phyloP scores from a whole-genome alignment of 2,797 vertebrate genomes.

The Protosalanx chinensis region DNA sequence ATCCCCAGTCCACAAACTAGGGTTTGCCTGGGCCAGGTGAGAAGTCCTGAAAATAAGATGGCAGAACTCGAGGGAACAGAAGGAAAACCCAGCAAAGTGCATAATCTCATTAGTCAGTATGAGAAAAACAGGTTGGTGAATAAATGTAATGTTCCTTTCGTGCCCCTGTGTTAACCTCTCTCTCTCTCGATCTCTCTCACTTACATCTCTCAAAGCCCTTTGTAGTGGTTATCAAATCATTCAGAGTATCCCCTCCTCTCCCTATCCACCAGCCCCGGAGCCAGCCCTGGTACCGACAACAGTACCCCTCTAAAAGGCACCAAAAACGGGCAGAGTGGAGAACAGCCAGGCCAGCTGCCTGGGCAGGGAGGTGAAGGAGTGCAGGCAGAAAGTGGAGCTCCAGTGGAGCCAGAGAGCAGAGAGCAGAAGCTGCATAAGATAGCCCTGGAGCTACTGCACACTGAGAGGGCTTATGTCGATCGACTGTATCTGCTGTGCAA shows the following conservation, averaged over 20 bases:
- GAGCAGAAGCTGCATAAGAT: constrained; percentile 77
- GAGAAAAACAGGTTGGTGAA: constrained; percentile 55
- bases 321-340: not conserved
- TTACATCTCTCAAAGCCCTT: not conserved
- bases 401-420: constrained; percentile 39
- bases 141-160: too few relatives aligned
- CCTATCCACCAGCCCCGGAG: not conserved
- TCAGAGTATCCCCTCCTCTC: not conserved
- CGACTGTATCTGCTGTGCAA: constrained; percentile 85
- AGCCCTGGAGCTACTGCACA: constrained; percentile 82
- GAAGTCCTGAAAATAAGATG: constrained; percentile 36
- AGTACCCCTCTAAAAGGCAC: not conserved
- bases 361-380: constrained; percentile 7
- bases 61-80: constrained; percentile 32
- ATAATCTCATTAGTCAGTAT: constrained; percentile 53
- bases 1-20: constrained; percentile 45
- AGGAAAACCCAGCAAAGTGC: constrained; percentile 58
- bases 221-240: not conserved
- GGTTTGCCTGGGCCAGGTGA: constrained; percentile 50
- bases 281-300: too few relatives aligned
- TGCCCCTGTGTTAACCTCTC: not conserved
- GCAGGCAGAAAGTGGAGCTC: constrained; percentile 11
- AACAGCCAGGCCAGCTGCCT: too few relatives aligned
- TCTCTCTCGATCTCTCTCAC: not conserved
- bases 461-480: constrained; percentile 81